phyloP scores from a whole-genome alignment of 2,113 vertebrate genomes.

The Leucopsar rothschildi region DNA sequence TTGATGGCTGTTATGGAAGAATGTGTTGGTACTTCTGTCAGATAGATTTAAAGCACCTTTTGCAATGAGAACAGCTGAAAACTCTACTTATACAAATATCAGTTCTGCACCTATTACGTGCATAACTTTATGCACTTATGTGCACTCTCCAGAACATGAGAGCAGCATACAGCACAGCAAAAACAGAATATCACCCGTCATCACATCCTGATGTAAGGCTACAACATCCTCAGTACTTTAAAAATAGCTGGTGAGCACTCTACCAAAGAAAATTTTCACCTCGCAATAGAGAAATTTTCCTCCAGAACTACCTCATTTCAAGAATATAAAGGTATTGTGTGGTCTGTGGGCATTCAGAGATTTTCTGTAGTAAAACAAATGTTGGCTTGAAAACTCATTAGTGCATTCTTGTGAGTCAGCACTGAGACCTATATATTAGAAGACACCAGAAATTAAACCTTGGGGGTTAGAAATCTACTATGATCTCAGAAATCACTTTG shows the following conservation, averaged over 20 bases:
- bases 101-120: neutral
- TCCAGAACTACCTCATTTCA: neutral
- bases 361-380: neutral
- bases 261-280: neutral
- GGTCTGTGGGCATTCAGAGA: neutral
- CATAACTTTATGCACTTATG: neutral
- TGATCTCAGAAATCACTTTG: neutral
- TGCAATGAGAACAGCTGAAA: neutral
- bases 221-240: neutral
- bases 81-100: neutral
- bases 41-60: neutral
- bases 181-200: neutral
- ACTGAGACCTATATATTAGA: neutral
- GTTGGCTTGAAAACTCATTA: neutral
- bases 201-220: neutral
- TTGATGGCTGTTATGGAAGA: constrained; percentile 1
- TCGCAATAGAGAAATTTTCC: neutral
- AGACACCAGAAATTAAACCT: neutral
- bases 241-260: neutral
- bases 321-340: neutral
- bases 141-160: neutral
- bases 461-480: neutral
- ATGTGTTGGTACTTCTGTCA: neutral
- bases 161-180: neutral
- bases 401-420: neutral